phyloP scores from a whole-genome alignment of 2,888 invertebrate species.

The Idaea aversata region DNA sequence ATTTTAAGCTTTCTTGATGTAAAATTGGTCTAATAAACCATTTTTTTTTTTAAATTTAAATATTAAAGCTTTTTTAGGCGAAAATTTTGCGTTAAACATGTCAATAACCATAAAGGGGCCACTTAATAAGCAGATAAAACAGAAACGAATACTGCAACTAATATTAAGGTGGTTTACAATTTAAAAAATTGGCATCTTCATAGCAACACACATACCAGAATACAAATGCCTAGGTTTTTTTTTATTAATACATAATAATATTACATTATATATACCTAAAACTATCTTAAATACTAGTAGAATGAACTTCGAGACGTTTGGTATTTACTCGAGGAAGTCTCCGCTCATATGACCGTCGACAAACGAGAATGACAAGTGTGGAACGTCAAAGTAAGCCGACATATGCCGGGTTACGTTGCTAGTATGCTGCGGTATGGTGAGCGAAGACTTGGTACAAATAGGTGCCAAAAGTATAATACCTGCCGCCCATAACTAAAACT shows the following conservation, averaged over 20 bases:
- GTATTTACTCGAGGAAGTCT: slow-evolving; percentile 21
- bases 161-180: slow-evolving; percentile 49
- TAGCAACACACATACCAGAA: slow-evolving; percentile 64
- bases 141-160: slow-evolving; percentile 64
- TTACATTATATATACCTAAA: slow-evolving; percentile 52
- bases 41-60: too few relatives aligned
- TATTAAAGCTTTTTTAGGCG: not conserved
- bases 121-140: slow-evolving; percentile 50
- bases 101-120: not conserved
- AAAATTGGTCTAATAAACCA: too few relatives aligned
- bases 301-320: slow-evolving; percentile 52
- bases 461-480: not conserved
- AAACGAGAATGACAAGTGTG: not conserved
- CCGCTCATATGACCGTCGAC: not conserved
- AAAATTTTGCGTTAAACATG: too few relatives aligned
- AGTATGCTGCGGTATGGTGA: not conserved
- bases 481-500: too few relatives aligned
- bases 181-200: slow-evolving; percentile 45
- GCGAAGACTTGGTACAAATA: not conserved
- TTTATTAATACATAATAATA: slow-evolving; percentile 38
- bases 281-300: slow-evolving; percentile 63
- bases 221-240: slow-evolving; percentile 66
- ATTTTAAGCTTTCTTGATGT: too few relatives aligned
- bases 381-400: not conserved
- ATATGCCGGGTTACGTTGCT: not conserved